Evolutionary conservation across 2,797 vertebrate genomes (phyloP), one percentile per base, ranked within the genome.

Genomic region (Acomys russatus): DNA sequence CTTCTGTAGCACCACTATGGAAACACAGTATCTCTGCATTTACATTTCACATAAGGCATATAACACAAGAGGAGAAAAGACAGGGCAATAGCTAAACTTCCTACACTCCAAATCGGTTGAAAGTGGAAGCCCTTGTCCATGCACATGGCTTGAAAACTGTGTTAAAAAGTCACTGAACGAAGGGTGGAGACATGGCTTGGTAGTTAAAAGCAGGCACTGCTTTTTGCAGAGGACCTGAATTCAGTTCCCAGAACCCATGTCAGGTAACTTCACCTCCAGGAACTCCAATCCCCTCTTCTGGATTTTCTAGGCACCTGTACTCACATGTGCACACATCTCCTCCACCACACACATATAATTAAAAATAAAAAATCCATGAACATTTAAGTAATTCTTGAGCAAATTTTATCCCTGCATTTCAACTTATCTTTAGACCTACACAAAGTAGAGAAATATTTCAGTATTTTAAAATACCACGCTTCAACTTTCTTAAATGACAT

Each of bases 111-210:
- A 88, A 74, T 23, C 86, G 12, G 28, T 17, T 93, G 80, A 44
- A 88, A 96, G 96, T 90, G 51, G 97, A 95, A 86, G 51, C 56
- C 8, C 7, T 90, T 23, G 73, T 64, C n/a, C 59, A 88, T 92
- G 89, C 63, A 68, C 6, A 14, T 35, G 56, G 30, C 44, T 97
- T 74, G 35, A 87, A 95, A 94, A 95, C 8, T 20, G 35, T 23
- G 25, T 79, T 82, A 92, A 91, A 44, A 92, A 11, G 56, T 23
- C 71, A 76, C 6, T 49, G 56, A 44, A 44, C 56, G 63, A 12
- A 3, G 22, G 28, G 9, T 49, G n/a, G 54, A 44, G 54, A 35
- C 70, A 59, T 44, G 68, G 54, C 15, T 33, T n/a, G 18, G 14
- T 12, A 38, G 86, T 61, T 61, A 59, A 18, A 4, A 33, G 54